Evolutionary conservation across 2,797 vertebrate species (phyloP), one percentile per base, ranked within the genome.

Genomic region (Manis pentadactyla): DNA sequence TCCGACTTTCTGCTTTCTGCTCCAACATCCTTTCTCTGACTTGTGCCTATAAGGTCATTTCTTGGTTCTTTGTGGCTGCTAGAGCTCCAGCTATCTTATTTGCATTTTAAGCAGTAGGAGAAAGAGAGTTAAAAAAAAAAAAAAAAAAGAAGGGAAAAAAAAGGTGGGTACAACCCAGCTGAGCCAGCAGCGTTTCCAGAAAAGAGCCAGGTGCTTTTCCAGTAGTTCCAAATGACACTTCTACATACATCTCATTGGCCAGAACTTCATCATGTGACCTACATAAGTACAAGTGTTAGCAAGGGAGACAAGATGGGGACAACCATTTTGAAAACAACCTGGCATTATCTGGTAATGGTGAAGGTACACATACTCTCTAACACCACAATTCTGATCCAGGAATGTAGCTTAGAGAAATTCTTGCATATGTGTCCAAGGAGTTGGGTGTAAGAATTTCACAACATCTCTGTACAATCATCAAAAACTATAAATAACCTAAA

Each of bases 401-500:
- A 49, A 37, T 31, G 18, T 49, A 74, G 49, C 31, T 63, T 46
- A 37, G 63, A 74, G 75, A 92, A 87, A 74, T 66, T 74, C 37
- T 55, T 87, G 7, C 11, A 34, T 17, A 27, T 39, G 37, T 59
- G 14, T 51, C 29, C 7, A n/a, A 75, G 49, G 75, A 92, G 66
- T 27, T 12, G 74, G 23, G 31, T 37, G 17, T 61, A 71, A 90
- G 39, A 84, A 31, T 81, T 71, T 82, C 68, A 46, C 1, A 55
- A 46, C 29, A 87, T 42, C 39, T 78, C 53, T n/a, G 12, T 59
- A 57, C 15, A 55, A 27, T 68, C 81, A 51, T 21, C 66, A 57
- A 91, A 87, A 95, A 59, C 31, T 82, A 23, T n/a, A 82, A 74
- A 74, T 95, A 91, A 81, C 17, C 57, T 46, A 59, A 75, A 55